Percentiles rank a stretch among this genome's conserved stretches.
Evolutionary conservation across 2,888 invertebrate genomes (phyloP).

Genomic region (Drosophila ezoana): DNA sequence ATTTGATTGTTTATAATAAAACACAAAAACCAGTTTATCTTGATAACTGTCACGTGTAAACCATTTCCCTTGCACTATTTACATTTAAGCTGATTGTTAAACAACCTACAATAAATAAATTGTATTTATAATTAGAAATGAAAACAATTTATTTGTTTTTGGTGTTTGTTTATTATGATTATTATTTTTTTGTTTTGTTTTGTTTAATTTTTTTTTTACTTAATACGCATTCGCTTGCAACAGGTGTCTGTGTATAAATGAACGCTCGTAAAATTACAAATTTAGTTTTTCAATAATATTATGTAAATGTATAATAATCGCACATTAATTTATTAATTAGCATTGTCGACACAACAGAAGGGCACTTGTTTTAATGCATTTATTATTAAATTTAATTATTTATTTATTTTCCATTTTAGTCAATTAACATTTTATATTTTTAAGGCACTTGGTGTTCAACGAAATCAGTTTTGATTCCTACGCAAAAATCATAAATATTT

Average conservation of each 20-base stretch:
- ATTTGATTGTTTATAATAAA: too few relatives aligned
- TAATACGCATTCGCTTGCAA: constrained; percentile 72
- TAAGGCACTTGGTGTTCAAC: constrained; percentile 72
- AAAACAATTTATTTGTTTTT: constrained; percentile 24
- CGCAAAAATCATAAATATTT: constrained; percentile 6
- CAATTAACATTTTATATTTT: constrained; percentile 58
- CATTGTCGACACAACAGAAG: constrained; percentile 53
- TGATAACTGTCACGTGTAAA: constrained; percentile 1
- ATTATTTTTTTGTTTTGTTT: constrained; percentile 9
- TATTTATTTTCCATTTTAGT: constrained; percentile 40
- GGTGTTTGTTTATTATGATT: constrained; percentile 31
- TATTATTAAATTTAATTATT: constrained; percentile 21
- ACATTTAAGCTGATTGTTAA: constrained; percentile 13
- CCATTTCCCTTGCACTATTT: background rate
- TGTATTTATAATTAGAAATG: constrained; percentile 12
- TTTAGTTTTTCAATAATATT: constrained; percentile 44
- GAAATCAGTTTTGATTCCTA: constrained; percentile 16
- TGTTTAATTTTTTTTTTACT: constrained; percentile 69
- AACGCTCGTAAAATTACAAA: constrained; percentile 58
- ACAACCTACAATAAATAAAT: constrained; percentile 13
- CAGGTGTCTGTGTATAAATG: constrained; percentile 73
- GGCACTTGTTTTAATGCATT: constrained; percentile 41
- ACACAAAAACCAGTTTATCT: too few relatives aligned
- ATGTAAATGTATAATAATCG: constrained; percentile 32
- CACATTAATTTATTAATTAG: constrained; percentile 40